These are phyloP conservation scores for Glandiceps talaboti DNA, from an alignment of 53 echinoderm and acorn worm species.

Conservation along the genomic window DNA sequence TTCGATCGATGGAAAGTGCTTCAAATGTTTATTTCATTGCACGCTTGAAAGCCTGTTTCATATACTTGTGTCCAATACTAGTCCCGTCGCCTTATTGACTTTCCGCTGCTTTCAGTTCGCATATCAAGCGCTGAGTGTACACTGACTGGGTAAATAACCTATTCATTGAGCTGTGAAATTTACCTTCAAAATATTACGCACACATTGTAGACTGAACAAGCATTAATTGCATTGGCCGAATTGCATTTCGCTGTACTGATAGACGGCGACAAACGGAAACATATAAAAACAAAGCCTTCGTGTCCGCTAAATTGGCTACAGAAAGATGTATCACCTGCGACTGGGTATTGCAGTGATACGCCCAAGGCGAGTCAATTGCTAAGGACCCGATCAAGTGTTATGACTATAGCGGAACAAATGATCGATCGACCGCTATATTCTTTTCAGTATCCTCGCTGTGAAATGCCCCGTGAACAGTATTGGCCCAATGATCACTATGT, in stretches of 20 bases:
- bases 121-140: no score
- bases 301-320: no score
- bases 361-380: neutral
- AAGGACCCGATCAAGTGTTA: neutral
- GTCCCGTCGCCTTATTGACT: neutral
- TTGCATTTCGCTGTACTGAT: no score
- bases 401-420: neutral
- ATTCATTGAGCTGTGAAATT: neutral
- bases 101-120: neutral
- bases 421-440: neutral
- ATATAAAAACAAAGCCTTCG: no score
- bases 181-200: neutral
- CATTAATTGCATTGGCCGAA: no score
- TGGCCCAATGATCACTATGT: no score
- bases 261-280: no score
- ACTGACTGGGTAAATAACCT: neutral
- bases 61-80: neutral
- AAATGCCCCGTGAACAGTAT: neutral
- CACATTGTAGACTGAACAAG: no score
- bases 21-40: neutral
- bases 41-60: neutral
- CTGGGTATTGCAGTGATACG: no score
- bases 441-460: neutral
- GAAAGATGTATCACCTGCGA: no score
- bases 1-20: no score